Evolutionary conservation across 2,797 vertebrate genomes (phyloP), one percentile per base, ranked within the genome.

Genomic region (Staurois parvus): DNA sequence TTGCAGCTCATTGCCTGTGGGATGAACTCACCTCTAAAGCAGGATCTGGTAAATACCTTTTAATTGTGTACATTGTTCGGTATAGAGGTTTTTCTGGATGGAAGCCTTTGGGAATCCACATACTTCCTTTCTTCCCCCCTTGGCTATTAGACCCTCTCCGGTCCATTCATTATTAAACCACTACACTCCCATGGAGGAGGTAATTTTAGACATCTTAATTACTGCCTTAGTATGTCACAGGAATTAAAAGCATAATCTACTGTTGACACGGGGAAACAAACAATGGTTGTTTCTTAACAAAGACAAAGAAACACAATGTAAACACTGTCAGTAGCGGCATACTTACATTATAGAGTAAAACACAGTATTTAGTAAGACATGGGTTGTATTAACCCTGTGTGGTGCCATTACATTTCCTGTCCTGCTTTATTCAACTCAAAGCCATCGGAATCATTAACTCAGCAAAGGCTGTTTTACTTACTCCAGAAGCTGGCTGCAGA

Each of bases 131-230:
- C 45, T 24, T 45, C 26, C 34, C 84, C 78, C 79, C 32, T 56
- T 32, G 79, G 84, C 84, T 76, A 81, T 81, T 62, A 76, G 72
- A 45, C 79, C 73, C 84, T 62, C 78, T 67, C 48, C 29, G 40
- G 79, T 81, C 72, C 73, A 37, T 86, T 76, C 66, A 86, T 81
- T 81, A 85, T 70, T 76, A 45, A 74, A 76, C 45, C 72, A 69
- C 62, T 52, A 56, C 68, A 66, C 76, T 74, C 34, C 56, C 76
- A 75, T 75, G 62, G 62, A 86, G 64, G 32, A 52, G 29, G 79
- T 81, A 40, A 72, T 76, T 62, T 86, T 67, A 86, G 72, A 86
- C 72, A 62, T 72, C 62, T 76, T 86, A 81, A 86, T 86, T 86
- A 86, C 72, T 70, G 84, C n/a, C 66, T 30, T 11, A 45, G 42